Evolutionary conservation across 1,140 invertebrate species (phyloP), one percentile per base, ranked within the genome.

Genomic region (Drosophila pseudoobscura): DNA sequence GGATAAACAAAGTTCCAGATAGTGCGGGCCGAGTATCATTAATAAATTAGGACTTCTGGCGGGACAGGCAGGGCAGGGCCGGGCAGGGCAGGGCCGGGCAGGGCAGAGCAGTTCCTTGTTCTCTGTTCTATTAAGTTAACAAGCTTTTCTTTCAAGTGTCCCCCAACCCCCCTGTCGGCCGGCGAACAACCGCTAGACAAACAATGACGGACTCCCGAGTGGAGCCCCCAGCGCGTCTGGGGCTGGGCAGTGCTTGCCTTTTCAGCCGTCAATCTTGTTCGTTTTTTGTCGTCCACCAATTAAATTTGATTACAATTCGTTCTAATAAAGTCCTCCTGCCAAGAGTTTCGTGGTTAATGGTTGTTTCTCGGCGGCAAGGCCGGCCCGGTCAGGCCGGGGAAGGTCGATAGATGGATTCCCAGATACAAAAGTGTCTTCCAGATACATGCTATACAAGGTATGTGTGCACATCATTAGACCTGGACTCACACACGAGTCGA

Each of bases 251-350:
- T 20, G 58, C 45, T 44, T 56, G 50, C 29, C 51, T 45, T 46
- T 31, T 49, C 35, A 4, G 35, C 35, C 35, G 35, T 39, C 35
- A 39, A 39, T 39, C 29, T 39, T 17, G 22, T 5, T 24, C 13
- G 24, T 55, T 31, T 50, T 55, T 56, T 49, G 53, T 20, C 45
- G 50, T 31, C n/a, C 70, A 83, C 73, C 80, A 85, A 85, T 85
- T 85, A 85, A 85, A 85, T 85, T 85, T 85, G 77, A 85, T 85
- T 85, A 85, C 76, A 85, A 85, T 80, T 85, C 73, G 76, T 52
- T 58, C 35, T 39, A 26, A 26, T 26, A 26, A 26, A 26, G 24
- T 26, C 24, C 24, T 26, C 24, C 24, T 26, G 24, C 24, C 24
- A 26, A 26, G 3, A 26, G 24, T 26, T 26, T 5, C 24, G 5